phyloP scores from a whole-genome alignment of 2,113 vertebrate genomes.

The Arizona elegans region DNA sequence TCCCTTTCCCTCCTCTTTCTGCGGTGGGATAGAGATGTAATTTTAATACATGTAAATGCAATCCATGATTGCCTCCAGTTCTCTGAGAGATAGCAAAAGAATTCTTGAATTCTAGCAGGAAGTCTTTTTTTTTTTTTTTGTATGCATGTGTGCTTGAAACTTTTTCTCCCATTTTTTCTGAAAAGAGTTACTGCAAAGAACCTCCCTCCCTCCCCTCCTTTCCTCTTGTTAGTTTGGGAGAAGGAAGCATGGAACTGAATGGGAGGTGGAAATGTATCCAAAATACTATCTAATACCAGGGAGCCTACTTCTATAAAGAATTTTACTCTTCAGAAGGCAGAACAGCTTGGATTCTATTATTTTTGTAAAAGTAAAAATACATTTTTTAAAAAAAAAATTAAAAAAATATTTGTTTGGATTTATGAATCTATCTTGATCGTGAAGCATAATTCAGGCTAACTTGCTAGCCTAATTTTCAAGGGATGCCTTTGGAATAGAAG shows the following conservation, averaged over 20 bases:
- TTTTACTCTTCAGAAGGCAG: not conserved
- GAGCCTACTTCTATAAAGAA: slow-evolving; percentile 7
- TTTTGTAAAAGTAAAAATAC: slow-evolving; percentile 7
- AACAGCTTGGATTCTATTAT: slow-evolving; percentile 3
- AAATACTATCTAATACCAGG: slow-evolving; percentile 13
- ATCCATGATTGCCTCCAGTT: not conserved
- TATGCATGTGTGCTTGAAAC: not conserved
- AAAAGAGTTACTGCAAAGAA: slow-evolving; percentile 12
- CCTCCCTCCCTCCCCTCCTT: not conserved
- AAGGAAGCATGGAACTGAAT: slow-evolving; percentile 11
- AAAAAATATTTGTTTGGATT: slow-evolving; percentile 4
- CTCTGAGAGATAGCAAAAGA: slow-evolving; percentile 2
- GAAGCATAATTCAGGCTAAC: slow-evolving; percentile 6
- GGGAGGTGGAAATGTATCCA: slow-evolving; percentile 13
- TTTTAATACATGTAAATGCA: slow-evolving; percentile 2
- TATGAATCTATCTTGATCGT: slow-evolving; percentile 26
- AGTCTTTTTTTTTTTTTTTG: slow-evolving; percentile 13
- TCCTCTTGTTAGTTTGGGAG: slow-evolving; percentile 18
- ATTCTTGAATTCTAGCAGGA: not conserved
- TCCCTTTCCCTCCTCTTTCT: not conserved
- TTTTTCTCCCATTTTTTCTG: slow-evolving; percentile 11
- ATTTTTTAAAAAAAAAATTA: too few species aligned
- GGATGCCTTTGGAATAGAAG: slow-evolving; percentile 14
- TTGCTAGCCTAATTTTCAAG: not conserved
- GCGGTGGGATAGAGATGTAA: not conserved